These are phyloP conservation scores for Cancer borealis DNA, from an alignment of 2,888 invertebrate species.

Conservation along the genomic window DNA sequence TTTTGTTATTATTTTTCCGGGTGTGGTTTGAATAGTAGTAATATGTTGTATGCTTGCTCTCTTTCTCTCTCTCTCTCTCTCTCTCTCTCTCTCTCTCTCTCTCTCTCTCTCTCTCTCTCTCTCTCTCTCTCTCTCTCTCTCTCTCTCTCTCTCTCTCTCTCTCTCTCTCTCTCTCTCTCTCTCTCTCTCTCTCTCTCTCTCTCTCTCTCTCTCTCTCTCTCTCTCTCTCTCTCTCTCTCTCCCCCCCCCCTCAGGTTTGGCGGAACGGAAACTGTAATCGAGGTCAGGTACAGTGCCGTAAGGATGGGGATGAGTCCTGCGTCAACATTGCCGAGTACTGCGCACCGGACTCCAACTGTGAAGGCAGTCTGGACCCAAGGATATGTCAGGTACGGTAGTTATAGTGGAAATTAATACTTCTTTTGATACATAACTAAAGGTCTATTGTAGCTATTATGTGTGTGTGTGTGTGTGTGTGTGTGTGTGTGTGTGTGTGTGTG, in stretches of 20 bases:
- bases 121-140: background rate
- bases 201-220: constrained; percentile 8
- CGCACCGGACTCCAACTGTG: constrained; percentile 30
- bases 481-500: background rate
- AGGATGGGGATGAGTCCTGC: background rate
- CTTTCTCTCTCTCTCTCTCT: too few species aligned
- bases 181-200: background rate
- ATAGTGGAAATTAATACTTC: background rate
- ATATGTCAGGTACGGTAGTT: constrained; percentile 43
- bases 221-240: background rate
- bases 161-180: too few species aligned
- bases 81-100: background rate
- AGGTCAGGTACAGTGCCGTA: background rate
- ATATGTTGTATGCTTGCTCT: too few species aligned
- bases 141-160: too few species aligned
- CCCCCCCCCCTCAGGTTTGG: constrained; percentile 18
- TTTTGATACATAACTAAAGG: background rate
- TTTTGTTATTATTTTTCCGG: too few species aligned
- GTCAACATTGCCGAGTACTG: constrained; percentile 33
- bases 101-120: constrained; percentile 6
- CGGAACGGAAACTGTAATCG: constrained; percentile 1
- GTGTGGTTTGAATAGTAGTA: too few species aligned
- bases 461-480: background rate
- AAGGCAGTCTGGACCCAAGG: constrained; percentile 35
- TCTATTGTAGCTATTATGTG: too few species aligned